phyloP scores from a whole-genome alignment of 1,140 invertebrate genomes.

The Euschistus heros region DNA sequence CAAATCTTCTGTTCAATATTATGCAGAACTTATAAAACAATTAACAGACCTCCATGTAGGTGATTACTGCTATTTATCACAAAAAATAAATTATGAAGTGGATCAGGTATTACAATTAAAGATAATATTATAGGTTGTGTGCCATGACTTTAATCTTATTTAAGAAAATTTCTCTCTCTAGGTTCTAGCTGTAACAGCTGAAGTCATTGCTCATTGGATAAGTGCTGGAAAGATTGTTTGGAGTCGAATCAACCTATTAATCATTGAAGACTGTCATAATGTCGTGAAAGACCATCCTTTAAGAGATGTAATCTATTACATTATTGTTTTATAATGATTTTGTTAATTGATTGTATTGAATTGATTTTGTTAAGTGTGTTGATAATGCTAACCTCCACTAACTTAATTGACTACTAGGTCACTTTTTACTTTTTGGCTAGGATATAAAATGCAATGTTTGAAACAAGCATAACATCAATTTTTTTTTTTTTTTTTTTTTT shows the following conservation, averaged over 20 bases:
- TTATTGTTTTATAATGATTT: conserved; percentile 19
- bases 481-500: not conserved
- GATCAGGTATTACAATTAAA: conserved; percentile 11
- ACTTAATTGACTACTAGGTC: not conserved
- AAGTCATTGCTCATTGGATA: conserved; percentile 51
- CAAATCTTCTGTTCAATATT: conserved; percentile 44
- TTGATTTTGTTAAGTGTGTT: not conserved
- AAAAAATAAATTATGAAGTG: conserved; percentile 9
- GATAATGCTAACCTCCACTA: not conserved
- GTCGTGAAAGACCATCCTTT: conserved; percentile 40
- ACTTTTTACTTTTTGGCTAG: not conserved
- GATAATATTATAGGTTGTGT: not conserved
- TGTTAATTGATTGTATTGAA: not conserved
- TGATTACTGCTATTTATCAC: conserved; percentile 28
- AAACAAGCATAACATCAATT: not conserved
- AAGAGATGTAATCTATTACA: conserved; percentile 35
- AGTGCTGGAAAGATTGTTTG: conserved; percentile 38
- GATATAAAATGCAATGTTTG: not conserved
- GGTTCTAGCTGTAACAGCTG: conserved; percentile 39
- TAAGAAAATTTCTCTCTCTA: conserved; percentile 12
- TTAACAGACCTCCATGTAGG: conserved; percentile 36
- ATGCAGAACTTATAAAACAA: conserved; percentile 41
- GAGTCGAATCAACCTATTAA: conserved; percentile 54
- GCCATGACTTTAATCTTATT: not conserved
- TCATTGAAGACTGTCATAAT: conserved; percentile 75